Percentiles rank a stretch among this genome's conserved stretches.
phyloP scores from a whole-genome alignment of 2,888 invertebrate species.

The Drosophila paracracens region DNA sequence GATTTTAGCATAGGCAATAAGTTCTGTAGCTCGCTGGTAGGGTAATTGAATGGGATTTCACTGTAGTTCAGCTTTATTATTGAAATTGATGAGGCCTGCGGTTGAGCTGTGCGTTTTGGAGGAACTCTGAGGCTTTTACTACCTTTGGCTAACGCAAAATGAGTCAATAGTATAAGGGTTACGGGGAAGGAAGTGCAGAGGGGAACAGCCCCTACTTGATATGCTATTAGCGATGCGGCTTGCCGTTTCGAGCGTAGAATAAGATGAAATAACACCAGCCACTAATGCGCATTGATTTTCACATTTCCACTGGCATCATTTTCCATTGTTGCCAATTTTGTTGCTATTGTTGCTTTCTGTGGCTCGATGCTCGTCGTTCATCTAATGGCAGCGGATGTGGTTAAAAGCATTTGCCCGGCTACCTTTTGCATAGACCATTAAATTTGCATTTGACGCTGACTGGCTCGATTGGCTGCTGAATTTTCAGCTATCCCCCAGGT shows the following conservation, averaged over 20 bases:
- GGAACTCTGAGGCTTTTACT: not conserved
- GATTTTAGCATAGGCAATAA: not conserved
- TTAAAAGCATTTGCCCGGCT: slow-evolving; percentile 78
- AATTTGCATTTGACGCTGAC: slow-evolving; percentile 80
- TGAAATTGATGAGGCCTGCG: slow-evolving; percentile 59
- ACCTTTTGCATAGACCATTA: slow-evolving; percentile 79
- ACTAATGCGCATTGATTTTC: slow-evolving; percentile 79
- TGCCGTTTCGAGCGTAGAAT: slow-evolving; percentile 29
- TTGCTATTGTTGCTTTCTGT: slow-evolving; percentile 29
- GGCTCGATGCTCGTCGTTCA: slow-evolving; percentile 35
- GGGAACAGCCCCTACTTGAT: slow-evolving; percentile 42
- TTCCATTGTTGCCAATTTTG: slow-evolving; percentile 39
- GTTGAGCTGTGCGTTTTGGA: slow-evolving; percentile 21
- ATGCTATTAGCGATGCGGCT: slow-evolving; percentile 58
- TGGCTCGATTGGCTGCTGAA: slow-evolving; percentile 64
- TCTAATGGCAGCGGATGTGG: slow-evolving; percentile 80
- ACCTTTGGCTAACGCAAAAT: slow-evolving; percentile 31
- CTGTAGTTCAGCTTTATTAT: slow-evolving; percentile 48
- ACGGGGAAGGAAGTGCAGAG: not conserved
- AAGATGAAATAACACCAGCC: slow-evolving; percentile 71
- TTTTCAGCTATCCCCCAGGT: slow-evolving; percentile 9
- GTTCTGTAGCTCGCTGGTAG: slow-evolving; percentile 20
- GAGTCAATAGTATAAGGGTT: not conserved
- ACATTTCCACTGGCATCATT: slow-evolving; percentile 68
- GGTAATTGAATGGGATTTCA: slow-evolving; percentile 46